Conservation (phyloP, 1,140 invertebrate species). For the Rhopalosiphum maidis region DNA sequence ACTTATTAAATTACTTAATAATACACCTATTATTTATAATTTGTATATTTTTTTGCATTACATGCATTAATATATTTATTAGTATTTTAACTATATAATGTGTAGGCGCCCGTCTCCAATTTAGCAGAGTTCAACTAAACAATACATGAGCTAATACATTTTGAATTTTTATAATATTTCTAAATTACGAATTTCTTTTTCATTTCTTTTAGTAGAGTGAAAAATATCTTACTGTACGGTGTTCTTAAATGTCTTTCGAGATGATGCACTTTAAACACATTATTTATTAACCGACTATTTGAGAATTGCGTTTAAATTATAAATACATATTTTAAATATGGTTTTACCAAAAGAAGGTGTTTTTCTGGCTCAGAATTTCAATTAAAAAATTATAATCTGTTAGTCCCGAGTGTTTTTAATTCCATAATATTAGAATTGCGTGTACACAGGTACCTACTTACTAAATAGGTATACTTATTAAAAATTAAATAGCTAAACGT, state of each 20-base stretch:
- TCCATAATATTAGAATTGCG: neutral
- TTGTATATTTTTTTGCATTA: neutral
- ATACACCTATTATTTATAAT: neutral
- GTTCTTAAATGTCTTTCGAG: neutral
- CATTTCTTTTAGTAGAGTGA: neutral
- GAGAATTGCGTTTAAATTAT: neutral
- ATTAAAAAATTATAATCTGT: constrained; percentile 13
- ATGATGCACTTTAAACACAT: neutral
- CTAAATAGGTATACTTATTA: neutral
- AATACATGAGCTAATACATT: neutral
- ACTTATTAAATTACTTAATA: neutral
- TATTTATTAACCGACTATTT: neutral
- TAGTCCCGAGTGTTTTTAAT: neutral
- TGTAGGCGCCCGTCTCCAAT: neutral
- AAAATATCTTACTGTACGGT: neutral
- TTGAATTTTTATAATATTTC: neutral
- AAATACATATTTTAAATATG: neutral
- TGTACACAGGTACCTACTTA: neutral
- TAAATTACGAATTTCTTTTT: neutral
- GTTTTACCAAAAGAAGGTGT: neutral
- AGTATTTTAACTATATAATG: neutral
- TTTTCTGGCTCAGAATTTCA: neutral
- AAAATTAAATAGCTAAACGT: neutral
- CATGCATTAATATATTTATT: neutral
- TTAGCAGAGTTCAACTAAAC: neutral